phyloP scores from a whole-genome alignment of 2,113 vertebrate species.

The Oreochromis spilurus region DNA sequence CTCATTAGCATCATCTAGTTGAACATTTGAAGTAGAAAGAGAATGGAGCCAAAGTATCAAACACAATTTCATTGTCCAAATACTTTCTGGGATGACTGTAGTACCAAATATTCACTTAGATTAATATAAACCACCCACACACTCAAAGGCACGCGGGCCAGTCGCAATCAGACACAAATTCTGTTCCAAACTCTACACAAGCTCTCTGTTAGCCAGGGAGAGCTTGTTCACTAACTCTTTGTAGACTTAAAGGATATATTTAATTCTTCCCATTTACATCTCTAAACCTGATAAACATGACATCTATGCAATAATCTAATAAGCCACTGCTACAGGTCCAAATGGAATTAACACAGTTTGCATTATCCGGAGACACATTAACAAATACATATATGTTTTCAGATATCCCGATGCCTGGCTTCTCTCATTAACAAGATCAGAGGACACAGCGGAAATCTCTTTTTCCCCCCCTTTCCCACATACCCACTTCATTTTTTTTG shows the following conservation, averaged over 20 bases:
- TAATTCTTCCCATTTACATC: constrained; percentile 57
- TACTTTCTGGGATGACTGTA: constrained; percentile 14
- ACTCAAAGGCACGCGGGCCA: constrained; percentile 12
- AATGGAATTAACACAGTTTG: constrained; percentile 48
- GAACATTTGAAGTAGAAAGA: constrained; percentile 25
- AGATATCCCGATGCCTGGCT: constrained; percentile 2
- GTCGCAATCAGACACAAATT: constrained; percentile 28
- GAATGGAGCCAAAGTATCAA: constrained; percentile 29
- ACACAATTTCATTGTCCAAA: constrained; percentile 47
- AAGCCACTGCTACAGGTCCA: constrained; percentile 38
- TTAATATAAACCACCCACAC: constrained; percentile 48
- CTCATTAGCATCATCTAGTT: constrained; percentile 41
- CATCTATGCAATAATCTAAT: constrained; percentile 64
- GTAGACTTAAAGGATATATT: constrained; percentile 30
- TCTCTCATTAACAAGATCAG: constrained; percentile 18
- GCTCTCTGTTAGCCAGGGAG: constrained; percentile 2
- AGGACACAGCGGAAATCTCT: background rate
- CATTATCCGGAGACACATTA: constrained; percentile 11
- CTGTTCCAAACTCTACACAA: constrained; percentile 19
- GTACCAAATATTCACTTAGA: constrained; percentile 48
- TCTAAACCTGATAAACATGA: constrained; percentile 68
- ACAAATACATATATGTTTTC: background rate
- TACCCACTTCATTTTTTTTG: background rate
- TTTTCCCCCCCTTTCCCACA: background rate
- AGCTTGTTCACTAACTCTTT: constrained; percentile 24